phyloP scores from a whole-genome alignment of 2,888 invertebrate genomes.

The Caenorhabditis sp. region DNA sequence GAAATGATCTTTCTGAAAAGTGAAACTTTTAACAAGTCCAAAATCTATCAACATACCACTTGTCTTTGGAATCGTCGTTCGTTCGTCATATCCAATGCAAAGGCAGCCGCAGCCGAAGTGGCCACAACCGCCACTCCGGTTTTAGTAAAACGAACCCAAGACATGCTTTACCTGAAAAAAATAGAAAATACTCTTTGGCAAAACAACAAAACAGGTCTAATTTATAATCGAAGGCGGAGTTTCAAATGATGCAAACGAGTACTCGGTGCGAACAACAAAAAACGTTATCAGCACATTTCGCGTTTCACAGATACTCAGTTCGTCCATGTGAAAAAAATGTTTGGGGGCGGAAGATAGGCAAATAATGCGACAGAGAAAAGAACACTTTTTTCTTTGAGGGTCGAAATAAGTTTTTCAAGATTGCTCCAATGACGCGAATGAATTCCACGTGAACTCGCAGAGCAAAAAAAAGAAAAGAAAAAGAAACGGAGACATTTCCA shows the following conservation, averaged over 20 bases:
- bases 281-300: background rate
- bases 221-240: background rate
- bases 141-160: constrained; percentile 39
- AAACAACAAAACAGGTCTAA: background rate
- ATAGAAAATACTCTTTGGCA: background rate
- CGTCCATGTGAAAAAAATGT: background rate
- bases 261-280: background rate
- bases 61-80: constrained; percentile 61
- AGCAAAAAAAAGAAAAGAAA: too few relatives aligned
- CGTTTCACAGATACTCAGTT: too few relatives aligned
- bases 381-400: background rate
- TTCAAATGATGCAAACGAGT: background rate
- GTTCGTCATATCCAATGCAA: constrained; percentile 61
- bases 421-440: too few relatives aligned
- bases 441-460: too few relatives aligned
- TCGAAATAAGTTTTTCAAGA: too few relatives aligned
- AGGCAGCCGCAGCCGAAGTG: constrained; percentile 41
- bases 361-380: background rate
- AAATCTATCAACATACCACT: constrained; percentile 42
- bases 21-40: background rate
- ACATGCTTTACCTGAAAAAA: constrained; percentile 11
- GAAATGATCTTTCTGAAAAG: constrained; percentile 64
- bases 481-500: too few relatives aligned
- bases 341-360: background rate
- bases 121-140: constrained; percentile 29